Conservation (phyloP, 2,888 invertebrate genomes). For the Atethmia centrago region DNA sequence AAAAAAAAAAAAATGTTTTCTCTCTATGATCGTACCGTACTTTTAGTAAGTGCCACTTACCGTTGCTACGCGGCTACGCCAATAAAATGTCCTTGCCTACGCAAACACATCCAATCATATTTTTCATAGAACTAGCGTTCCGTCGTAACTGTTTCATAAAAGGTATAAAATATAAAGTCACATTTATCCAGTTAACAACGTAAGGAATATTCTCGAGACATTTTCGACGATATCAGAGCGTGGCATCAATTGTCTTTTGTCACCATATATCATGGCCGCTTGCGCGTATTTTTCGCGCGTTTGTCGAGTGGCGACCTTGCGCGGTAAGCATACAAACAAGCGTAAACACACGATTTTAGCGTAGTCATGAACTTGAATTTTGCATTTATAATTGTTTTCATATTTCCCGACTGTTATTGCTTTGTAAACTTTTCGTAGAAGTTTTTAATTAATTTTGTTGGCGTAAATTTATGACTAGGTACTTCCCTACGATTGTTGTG, state of each 20-base stretch:
- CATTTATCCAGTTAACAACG: conserved; percentile 44
- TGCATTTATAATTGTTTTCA: conserved; percentile 54
- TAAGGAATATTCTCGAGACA: conserved; percentile 37
- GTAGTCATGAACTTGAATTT: conserved; percentile 61
- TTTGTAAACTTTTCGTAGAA: not conserved
- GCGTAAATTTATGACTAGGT: conserved; percentile 9
- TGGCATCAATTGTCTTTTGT: conserved; percentile 62
- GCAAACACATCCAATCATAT: conserved; percentile 40
- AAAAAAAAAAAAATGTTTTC: not conserved
- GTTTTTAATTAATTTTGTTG: conserved; percentile 25
- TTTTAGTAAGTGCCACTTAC: conserved; percentile 30
- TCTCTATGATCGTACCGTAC: conserved; percentile 11
- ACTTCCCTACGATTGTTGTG: conserved; percentile 12
- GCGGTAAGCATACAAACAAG: conserved; percentile 51
- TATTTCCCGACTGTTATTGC: conserved; percentile 44
- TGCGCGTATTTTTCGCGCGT: conserved; percentile 60
- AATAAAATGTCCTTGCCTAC: conserved; percentile 39
- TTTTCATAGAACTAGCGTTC: conserved; percentile 17
- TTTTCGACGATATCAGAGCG: conserved; percentile 49
- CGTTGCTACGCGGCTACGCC: conserved; percentile 15
- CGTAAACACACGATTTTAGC: conserved; percentile 45
- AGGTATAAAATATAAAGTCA: conserved; percentile 19
- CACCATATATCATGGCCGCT: conserved; percentile 60
- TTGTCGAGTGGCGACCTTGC: conserved; percentile 49
- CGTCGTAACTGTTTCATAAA: conserved; percentile 6